Evolutionary conservation across 2,888 invertebrate genomes (phyloP).

Genomic region (Sycophila texana): DNA sequence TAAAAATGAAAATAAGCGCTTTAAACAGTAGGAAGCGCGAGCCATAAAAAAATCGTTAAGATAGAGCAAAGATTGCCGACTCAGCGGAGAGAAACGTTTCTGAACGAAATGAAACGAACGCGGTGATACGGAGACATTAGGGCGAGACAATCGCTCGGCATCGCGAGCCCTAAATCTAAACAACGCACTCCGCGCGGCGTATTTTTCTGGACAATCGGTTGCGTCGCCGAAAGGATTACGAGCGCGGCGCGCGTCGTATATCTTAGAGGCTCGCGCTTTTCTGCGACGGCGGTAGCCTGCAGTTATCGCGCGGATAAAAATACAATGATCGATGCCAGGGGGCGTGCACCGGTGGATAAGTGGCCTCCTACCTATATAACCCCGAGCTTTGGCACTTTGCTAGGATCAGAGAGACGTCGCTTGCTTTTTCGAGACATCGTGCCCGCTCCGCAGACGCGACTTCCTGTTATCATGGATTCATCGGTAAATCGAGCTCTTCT

Average conservation of each 20-base stretch:
- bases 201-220: neutral
- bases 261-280: conserved; percentile 10
- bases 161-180: conserved; percentile 8
- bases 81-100: no score
- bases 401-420: conserved; percentile 39
- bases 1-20: no score
- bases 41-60: no score
- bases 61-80: no score
- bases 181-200: neutral
- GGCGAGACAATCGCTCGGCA: no score
- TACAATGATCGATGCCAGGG: conserved; percentile 48
- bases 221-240: conserved; percentile 26
- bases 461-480: conserved; percentile 13
- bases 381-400: conserved; percentile 1
- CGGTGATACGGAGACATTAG: no score
- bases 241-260: neutral
- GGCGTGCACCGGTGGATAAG: conserved; percentile 37
- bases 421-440: neutral
- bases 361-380: conserved; percentile 51
- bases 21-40: no score
- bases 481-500: conserved; percentile 8
- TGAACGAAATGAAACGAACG: no score
- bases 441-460: no score
- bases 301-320: conserved; percentile 48
- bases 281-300: conserved; percentile 6